phyloP scores from a whole-genome alignment of 2,888 invertebrate species.

The Drosophila testacea region DNA sequence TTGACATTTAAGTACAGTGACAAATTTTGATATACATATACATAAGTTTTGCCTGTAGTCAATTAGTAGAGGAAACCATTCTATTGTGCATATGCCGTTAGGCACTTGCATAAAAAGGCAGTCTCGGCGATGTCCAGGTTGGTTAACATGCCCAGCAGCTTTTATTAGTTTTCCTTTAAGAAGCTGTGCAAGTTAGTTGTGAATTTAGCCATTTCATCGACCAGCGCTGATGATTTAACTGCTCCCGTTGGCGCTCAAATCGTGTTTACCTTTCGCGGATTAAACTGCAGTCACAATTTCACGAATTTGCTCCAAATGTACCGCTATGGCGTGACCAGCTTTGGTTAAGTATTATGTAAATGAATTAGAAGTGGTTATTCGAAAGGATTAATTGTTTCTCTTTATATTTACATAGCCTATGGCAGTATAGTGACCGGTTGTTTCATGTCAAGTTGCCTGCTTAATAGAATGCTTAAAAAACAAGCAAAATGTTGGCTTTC shows the following conservation, averaged over 20 bases:
- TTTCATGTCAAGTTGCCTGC: neutral
- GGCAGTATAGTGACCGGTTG: conserved; percentile 5
- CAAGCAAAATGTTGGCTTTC: neutral
- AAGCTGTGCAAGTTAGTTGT: conserved; percentile 35
- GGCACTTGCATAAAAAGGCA: neutral
- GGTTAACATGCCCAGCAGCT: conserved; percentile 55
- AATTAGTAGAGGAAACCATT: neutral
- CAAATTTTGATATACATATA: neutral
- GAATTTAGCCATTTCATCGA: conserved; percentile 27
- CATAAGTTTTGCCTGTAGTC: too few species aligned
- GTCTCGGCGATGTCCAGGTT: neutral
- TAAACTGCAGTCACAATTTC: conserved; percentile 30
- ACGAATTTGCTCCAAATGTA: conserved; percentile 55
- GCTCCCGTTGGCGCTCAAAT: conserved; percentile 7
- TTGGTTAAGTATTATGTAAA: conserved; percentile 34
- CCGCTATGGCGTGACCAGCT: conserved; percentile 13
- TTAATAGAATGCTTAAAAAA: neutral
- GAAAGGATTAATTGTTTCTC: conserved; percentile 20
- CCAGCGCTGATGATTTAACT: conserved; percentile 1
- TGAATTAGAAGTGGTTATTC: conserved; percentile 15
- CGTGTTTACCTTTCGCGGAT: conserved; percentile 38
- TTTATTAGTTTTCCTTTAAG: conserved; percentile 63
- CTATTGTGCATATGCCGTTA: neutral
- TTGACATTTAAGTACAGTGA: neutral
- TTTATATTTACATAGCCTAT: neutral